These are phyloP conservation scores for Lycaon pictus DNA, from an alignment of 2,113 vertebrate species.

Conservation along the genomic window DNA sequence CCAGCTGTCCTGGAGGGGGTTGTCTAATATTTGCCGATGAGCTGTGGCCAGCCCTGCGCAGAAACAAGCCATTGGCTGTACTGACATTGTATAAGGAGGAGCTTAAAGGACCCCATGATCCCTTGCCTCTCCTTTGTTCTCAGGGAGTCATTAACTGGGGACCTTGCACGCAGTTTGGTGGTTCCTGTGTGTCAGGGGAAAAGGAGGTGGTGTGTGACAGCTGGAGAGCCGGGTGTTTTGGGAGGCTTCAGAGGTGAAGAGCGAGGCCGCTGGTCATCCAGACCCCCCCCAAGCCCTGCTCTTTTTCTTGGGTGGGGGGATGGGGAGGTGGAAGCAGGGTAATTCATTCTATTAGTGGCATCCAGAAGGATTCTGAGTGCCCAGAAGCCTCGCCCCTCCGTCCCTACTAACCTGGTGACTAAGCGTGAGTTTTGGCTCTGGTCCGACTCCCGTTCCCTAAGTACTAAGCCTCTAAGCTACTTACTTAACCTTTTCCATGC, in stretches of 20 bases:
- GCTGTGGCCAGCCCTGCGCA: not conserved
- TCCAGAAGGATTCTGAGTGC: too few species aligned
- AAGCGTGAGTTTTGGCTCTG: not conserved
- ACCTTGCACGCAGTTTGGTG: rapidly evolving
- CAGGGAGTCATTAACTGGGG: not conserved
- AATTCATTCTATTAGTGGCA: not conserved
- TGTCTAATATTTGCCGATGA: not conserved
- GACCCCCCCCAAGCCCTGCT: rapidly evolving
- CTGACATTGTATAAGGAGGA: not conserved
- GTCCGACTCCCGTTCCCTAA: not conserved
- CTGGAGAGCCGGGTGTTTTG: not conserved
- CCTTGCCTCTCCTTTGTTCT: not conserved
- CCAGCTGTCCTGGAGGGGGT: not conserved
- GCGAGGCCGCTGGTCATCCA: not conserved
- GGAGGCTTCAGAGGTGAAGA: not conserved
- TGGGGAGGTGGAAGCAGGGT: too few species aligned
- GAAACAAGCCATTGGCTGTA: not conserved
- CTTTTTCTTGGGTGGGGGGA: not conserved
- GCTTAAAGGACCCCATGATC: not conserved
- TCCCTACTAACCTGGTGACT: too few species aligned
- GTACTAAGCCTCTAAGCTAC: not conserved
- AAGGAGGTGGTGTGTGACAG: not conserved
- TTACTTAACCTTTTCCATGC: not conserved
- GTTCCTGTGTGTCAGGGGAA: too few species aligned
- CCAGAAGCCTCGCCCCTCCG: not conserved